Base-by-base conservation (phyloP, 2,113 vertebrate species). In the Sciurus niger region DNA sequence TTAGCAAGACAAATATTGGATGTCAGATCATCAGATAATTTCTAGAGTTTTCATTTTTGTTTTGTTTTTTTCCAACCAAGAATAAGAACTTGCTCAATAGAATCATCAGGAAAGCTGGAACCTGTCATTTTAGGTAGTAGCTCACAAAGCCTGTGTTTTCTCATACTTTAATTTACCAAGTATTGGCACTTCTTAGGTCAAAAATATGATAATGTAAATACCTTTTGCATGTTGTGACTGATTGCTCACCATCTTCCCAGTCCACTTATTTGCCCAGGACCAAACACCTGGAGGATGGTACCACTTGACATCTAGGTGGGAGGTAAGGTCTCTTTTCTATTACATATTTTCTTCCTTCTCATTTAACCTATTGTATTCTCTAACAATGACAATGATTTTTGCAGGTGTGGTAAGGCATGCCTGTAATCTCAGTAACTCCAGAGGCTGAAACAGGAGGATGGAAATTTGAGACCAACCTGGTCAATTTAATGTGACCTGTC, bases 61-160 rank as follows among this genome's bases (percentile, higher is more conserved):
- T 53, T 73, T 24, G 5, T 37, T 74, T 77, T 78, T 73, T 34
- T 32, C 8, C 11, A 92, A 73, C 24, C 48, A 94, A 60, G 32
- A 40, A 70, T 67, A 68, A 95, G 30, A 85, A 63, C 6, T 73
- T 43, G 17, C 16, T 68, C 46, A 34, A 40, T 46, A 67, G 11
- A 10, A 8, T 76, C 40, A 63, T 46, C 28, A 83, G 53, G 25
- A 85, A 95, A 94, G 20, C 34, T 51, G 37, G 40, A 30, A 63
- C 10, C 46, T 65, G 17, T 7, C 67, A 76, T 94, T 95, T 78
- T n/a, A 85, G 30, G 70, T 25, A 22, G 46, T 58, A 63, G 40
- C 70, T 68, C 53, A 46, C 32, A 85, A 93, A 18, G 16, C 34
- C 90, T 89, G 4, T 82, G 20, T 86, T 92, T 95, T 86, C 68